phyloP scores from a whole-genome alignment of 2,113 vertebrate genomes.

The Phoxinus phoxinus region DNA sequence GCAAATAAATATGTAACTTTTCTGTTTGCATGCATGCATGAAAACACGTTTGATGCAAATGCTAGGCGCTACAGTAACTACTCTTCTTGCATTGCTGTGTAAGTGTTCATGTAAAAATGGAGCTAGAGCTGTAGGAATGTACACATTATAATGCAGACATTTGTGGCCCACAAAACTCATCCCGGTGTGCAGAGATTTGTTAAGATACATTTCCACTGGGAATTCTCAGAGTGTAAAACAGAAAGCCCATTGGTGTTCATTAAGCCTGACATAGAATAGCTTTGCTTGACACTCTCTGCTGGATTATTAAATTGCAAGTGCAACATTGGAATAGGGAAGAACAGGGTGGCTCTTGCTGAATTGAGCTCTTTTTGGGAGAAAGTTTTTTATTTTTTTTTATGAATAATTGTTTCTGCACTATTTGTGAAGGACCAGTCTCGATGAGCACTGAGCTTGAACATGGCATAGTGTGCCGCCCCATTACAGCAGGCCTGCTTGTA shows the following conservation, averaged over 20 bases:
- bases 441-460: neutral
- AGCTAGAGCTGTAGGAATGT: neutral
- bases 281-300: constrained; percentile 12
- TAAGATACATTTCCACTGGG: constrained; percentile 23
- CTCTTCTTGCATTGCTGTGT: neutral
- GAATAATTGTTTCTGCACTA: constrained; percentile 1
- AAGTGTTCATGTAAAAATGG: neutral
- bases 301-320: constrained; percentile 26
- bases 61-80: neutral
- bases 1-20: neutral
- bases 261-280: constrained; percentile 36
- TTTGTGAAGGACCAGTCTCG: constrained; percentile 14
- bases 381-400: neutral
- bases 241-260: constrained; percentile 37
- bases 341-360: neutral
- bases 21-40: neutral
- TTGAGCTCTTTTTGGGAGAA: neutral
- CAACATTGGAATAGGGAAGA: constrained; percentile 16
- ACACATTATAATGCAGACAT: constrained; percentile 13
- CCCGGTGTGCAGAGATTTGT: constrained; percentile 18
- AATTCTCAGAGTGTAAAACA: constrained; percentile 20
- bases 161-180: constrained; percentile 28
- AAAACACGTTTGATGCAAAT: neutral
- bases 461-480: neutral
- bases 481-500: constrained; percentile 11